A percentile compares a stretch with the other conserved stretches of the same genome.
Evolutionary conservation across 2,888 invertebrate genomes (phyloP).

Genomic region (Rhodophaea formosa): DNA sequence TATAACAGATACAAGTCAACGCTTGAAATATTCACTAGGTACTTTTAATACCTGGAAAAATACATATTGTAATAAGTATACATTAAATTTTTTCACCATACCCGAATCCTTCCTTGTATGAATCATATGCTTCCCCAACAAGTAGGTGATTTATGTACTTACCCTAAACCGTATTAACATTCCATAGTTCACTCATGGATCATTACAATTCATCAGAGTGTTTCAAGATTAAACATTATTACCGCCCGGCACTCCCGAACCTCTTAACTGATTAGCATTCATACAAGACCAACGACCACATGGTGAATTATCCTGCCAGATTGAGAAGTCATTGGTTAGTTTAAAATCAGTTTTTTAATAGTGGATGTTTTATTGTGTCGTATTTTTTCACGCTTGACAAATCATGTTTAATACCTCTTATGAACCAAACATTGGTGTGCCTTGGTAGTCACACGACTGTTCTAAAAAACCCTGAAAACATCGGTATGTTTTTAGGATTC

Average conservation of each 20-base stretch:
- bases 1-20: too few relatives aligned
- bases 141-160: too few relatives aligned
- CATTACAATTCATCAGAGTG: neutral
- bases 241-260: neutral
- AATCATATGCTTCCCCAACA: too few relatives aligned
- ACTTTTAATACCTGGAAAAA: too few relatives aligned
- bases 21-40: too few relatives aligned
- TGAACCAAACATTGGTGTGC: neutral
- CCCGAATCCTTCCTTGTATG: too few relatives aligned
- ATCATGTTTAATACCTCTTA: neutral
- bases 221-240: neutral
- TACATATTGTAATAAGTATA: too few relatives aligned
- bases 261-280: neutral
- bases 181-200: neutral
- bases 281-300: neutral
- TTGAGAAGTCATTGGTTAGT: neutral
- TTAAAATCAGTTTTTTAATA: neutral
- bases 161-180: neutral
- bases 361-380: neutral
- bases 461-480: too few relatives aligned
- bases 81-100: too few relatives aligned
- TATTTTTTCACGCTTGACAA: neutral
- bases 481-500: too few relatives aligned
- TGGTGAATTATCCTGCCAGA: neutral
- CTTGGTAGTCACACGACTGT: too few relatives aligned